These are phyloP conservation scores for Acridotheres tristis DNA, from an alignment of 2,797 vertebrate genomes.

Conservation along the genomic window DNA sequence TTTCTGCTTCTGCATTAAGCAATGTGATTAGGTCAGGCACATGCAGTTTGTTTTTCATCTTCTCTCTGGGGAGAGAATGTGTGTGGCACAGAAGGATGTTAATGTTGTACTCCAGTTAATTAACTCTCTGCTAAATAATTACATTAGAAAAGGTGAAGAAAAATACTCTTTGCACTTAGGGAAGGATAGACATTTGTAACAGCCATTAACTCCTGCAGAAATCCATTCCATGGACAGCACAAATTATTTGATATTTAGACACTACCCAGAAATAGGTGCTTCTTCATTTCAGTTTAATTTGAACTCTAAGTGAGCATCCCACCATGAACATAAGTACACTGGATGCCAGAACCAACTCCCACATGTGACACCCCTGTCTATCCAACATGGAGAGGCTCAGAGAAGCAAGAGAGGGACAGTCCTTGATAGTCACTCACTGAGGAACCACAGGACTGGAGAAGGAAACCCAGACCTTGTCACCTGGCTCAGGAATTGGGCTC, in stretches of 20 bases:
- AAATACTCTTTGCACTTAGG: not conserved
- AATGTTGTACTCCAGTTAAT: not conserved
- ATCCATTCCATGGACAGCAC: not conserved
- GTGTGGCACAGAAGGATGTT: not conserved
- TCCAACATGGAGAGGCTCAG: not conserved
- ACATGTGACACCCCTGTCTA: not conserved
- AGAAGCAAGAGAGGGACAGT: not conserved
- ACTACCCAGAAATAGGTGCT: not conserved
- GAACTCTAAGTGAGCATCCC: not conserved
- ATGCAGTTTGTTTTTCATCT: not conserved
- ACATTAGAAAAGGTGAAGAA: not conserved
- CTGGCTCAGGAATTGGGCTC: not conserved
- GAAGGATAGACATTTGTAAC: not conserved
- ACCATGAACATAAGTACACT: not conserved
- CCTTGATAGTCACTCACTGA: rapidly evolving
- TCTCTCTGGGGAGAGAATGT: not conserved
- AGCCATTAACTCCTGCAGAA: not conserved
- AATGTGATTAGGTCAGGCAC: not conserved
- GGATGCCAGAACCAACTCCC: not conserved
- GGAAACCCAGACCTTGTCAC: not conserved
- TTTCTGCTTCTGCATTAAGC: not conserved
- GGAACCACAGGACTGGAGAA: not conserved
- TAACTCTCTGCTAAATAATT: slow-evolving; percentile 1
- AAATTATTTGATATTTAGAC: not conserved
- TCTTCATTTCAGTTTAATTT: not conserved